Conservation (phyloP, 2,113 vertebrate genomes). For the Caranx melampygus region DNA sequence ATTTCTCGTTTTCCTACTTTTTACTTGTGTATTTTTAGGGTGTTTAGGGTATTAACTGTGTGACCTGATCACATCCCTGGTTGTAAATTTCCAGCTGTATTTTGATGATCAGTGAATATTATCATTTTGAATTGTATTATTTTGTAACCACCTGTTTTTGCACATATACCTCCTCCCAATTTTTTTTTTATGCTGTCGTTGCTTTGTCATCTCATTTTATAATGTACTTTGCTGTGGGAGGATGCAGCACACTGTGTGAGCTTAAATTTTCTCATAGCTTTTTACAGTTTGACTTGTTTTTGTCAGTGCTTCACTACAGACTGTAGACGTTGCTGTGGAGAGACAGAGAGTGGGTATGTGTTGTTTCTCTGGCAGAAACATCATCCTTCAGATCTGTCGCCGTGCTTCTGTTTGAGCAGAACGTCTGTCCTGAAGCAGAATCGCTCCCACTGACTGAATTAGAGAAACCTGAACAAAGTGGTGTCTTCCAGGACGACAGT, state of each 20-base stretch:
- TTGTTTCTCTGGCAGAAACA: not conserved
- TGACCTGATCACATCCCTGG: slow-evolving; percentile 7
- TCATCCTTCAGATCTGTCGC: not conserved
- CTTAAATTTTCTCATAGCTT: not conserved
- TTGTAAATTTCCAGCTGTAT: slow-evolving; percentile 39
- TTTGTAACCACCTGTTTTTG: slow-evolving; percentile 59
- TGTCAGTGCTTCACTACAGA: not conserved
- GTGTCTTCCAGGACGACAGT: not conserved
- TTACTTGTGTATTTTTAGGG: slow-evolving; percentile 3
- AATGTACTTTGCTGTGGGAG: slow-evolving; percentile 39
- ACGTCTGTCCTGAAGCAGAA: not conserved
- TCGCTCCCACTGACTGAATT: not conserved
- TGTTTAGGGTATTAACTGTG: not conserved
- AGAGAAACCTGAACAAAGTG: not conserved
- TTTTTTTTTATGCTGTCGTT: slow-evolving; percentile 44
- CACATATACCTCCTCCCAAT: slow-evolving; percentile 54
- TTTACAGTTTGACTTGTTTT: slow-evolving; percentile 16
- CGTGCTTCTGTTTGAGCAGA: not conserved
- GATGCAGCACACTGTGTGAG: not conserved
- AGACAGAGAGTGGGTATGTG: not conserved
- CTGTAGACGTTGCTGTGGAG: not conserved
- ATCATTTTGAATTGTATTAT: slow-evolving; percentile 20
- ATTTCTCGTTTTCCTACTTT: slow-evolving; percentile 15
- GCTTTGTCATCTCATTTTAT: slow-evolving; percentile 61
- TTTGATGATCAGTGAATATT: not conserved